phyloP scores from a whole-genome alignment of 2,888 invertebrate species.

The Cloeon dipterum region DNA sequence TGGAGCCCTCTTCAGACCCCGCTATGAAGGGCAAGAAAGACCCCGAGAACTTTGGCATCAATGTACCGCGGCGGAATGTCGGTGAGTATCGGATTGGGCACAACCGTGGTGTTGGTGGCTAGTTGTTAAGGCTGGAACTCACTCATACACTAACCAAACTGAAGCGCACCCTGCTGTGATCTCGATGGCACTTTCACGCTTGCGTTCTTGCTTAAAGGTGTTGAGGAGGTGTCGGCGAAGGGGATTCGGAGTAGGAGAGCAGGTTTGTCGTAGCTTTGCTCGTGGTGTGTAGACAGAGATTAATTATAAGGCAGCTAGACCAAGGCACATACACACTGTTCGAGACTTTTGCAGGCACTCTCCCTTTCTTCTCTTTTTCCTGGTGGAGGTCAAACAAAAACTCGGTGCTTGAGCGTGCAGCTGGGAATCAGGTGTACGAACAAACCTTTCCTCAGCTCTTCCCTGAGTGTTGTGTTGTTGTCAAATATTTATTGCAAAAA shows the following conservation, averaged over 20 bases:
- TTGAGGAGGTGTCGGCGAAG: not conserved
- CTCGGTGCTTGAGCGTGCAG: no score
- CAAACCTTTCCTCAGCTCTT: no score
- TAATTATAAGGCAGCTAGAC: no score
- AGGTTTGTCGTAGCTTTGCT: not conserved
- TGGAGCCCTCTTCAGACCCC: constrained; percentile 80
- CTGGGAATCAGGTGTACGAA: no score
- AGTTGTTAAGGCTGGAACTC: not conserved
- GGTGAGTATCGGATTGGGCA: constrained; percentile 42
- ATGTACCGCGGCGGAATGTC: constrained; percentile 79
- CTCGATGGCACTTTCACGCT: not conserved
- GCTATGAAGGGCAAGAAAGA: constrained; percentile 85
- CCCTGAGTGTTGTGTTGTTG: no score
- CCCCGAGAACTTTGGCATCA: constrained; percentile 73
- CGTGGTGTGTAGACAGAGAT: no score
- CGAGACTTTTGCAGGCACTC: no score
- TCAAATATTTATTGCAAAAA: no score
- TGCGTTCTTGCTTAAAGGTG: not conserved
- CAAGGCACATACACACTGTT: no score
- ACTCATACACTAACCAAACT: not conserved
- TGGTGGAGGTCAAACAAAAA: no score
- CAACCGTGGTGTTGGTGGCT: constrained; percentile 1
- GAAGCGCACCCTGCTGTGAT: not conserved
- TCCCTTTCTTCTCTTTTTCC: no score
- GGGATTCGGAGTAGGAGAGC: not conserved